A percentile compares a stretch with the other conserved stretches of the same genome.
Evolutionary conservation across 2,888 invertebrate genomes (phyloP).

Genomic region (Clivina fossor): DNA sequence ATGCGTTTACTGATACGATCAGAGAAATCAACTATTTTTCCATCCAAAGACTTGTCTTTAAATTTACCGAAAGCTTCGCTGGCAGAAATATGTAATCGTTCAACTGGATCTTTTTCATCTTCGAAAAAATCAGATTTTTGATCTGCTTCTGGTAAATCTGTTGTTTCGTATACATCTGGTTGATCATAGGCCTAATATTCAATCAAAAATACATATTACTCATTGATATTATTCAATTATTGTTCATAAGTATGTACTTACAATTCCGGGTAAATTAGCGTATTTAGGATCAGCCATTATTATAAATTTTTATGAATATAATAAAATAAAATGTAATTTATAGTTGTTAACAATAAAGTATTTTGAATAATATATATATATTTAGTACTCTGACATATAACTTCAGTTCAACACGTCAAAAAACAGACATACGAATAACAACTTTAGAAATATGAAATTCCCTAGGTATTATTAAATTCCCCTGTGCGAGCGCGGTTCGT

Average conservation of each 20-base stretch:
- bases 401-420: too few species aligned
- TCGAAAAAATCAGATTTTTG: conserved; percentile 71
- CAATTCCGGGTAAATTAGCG: conserved; percentile 87
- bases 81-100: conserved; percentile 77
- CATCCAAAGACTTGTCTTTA: conserved; percentile 72
- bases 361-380: too few species aligned
- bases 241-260: conserved; percentile 58
- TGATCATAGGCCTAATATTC: conserved; percentile 81
- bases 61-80: conserved; percentile 85
- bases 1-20: conserved; percentile 73
- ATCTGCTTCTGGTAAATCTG: conserved; percentile 84
- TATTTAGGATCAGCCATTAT: conserved; percentile 86
- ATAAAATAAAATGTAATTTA: conserved; percentile 1
- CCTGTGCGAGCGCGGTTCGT: too few species aligned
- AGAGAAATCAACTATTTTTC: conserved; percentile 81
- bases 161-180: conserved; percentile 92
- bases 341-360: too few species aligned
- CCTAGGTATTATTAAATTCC: too few species aligned
- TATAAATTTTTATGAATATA: conserved; percentile 8
- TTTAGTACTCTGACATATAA: too few species aligned
- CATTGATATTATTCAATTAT: background rate
- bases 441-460: too few species aligned
- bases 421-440: too few species aligned
- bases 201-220: conserved; percentile 3
- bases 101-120: conserved; percentile 79